These are phyloP conservation scores for Styela clava DNA, from an alignment of 23 tunicate genomes.

Conservation along the genomic window DNA sequence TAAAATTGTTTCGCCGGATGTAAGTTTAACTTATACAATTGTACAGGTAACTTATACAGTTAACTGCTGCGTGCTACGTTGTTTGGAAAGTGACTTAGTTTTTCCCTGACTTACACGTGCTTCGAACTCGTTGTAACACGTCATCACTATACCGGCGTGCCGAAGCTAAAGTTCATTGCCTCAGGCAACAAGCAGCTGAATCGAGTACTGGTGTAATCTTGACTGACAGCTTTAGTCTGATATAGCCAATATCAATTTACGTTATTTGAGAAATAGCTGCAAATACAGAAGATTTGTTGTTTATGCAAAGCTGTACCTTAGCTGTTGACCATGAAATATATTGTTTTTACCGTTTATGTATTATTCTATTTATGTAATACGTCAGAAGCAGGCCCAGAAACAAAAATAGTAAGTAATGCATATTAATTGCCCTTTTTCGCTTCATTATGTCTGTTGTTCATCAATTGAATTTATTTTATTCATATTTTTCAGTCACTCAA, in stretches of 20 bases:
- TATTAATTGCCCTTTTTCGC: no score
- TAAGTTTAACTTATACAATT: no score
- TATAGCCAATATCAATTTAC: no score
- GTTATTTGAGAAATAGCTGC: no score
- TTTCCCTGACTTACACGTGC: no score
- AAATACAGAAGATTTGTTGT: no score
- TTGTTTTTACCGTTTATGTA: not conserved
- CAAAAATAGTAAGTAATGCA: not conserved
- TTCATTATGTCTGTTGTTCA: not conserved
- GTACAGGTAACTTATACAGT: no score
- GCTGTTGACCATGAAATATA: not conserved
- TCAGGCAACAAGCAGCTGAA: not conserved
- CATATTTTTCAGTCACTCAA: conserved; percentile 17
- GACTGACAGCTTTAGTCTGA: not conserved
- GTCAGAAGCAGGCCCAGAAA: not conserved
- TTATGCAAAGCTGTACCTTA: no score
- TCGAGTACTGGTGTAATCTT: not conserved
- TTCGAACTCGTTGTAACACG: not conserved
- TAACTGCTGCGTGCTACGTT: no score
- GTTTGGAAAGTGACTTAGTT: no score
- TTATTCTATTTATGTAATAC: not conserved
- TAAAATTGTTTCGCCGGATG: no score
- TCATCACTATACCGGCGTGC: not conserved
- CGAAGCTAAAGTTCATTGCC: not conserved
- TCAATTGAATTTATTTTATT: not conserved